Base-by-base conservation (phyloP, 2,888 invertebrate genomes). In the Dasypogon diadema region DNA sequence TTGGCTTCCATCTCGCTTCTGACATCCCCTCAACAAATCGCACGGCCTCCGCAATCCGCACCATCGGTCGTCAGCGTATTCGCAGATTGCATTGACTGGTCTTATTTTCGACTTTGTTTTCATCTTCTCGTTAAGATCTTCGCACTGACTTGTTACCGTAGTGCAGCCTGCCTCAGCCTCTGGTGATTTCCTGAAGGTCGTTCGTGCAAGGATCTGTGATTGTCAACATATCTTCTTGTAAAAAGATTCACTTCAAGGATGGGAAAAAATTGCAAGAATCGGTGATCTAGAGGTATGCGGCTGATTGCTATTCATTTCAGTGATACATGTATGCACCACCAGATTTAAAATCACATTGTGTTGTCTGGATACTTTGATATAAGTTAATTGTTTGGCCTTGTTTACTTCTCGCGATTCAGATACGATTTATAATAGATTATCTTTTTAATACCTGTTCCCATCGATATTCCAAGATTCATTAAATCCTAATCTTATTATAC, bases 171-270 rank as follows among this genome's bases (percentile, higher is more conserved):
- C n/a, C 22, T 26, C 22, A 12, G 46, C 34, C 21, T 16, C 34
- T 5, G 70, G 34, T 54, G 70, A 70, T 70, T 24, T 26, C 65
- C 70, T 70, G 70, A 70, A 70, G 70, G 70, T 70, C 70, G 70
- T 70, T 70, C 30, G 30, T 30, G 70, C 34, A 70, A 70, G 70
- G 70, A 70, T 70, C 70, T 54, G 70, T 70, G 70, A 70, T 54
- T 14, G 70, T 30, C 46, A 54, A 70, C 70, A 70, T 70, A 54
- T 70, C 34, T 70, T 54, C 30, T 54, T 54, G 34, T 68, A 65
- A 48, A 30, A 63, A 22, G 37, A 24, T 48, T 48, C 16, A 48
- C 48, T 22, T 51, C 51, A 70, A 70, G 70, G 54, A 70, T 70
- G 70, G 54, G 54, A 70, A 70, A 65, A 65, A 46, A 24, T 54